A percentile compares a stretch with the other conserved stretches of the same genome.
Conservation (phyloP, 1,140 invertebrate genomes). For the Nasonia longicornis region DNA sequence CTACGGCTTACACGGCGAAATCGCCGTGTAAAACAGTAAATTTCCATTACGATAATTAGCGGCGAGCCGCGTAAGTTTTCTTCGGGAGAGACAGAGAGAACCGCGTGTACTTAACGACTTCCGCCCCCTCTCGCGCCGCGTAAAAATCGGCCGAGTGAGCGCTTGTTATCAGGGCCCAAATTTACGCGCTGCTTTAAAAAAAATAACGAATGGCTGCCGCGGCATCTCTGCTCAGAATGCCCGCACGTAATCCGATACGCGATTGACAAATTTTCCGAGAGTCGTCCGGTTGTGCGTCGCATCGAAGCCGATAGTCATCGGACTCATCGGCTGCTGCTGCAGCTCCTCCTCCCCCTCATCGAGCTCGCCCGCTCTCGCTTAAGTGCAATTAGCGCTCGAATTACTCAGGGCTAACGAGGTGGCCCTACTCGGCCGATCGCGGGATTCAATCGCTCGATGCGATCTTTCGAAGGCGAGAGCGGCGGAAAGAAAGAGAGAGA, state of each 20-base stretch:
- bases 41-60: slow-evolving; percentile 28
- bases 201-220: background rate
- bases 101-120: background rate
- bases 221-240: too few species aligned
- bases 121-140: too few species aligned
- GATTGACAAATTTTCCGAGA: background rate
- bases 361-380: slow-evolving; percentile 52
- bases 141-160: background rate
- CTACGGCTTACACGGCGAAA: background rate
- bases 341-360: background rate
- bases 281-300: background rate
- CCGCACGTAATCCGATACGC: background rate
- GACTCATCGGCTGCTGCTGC: background rate
- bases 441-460: slow-evolving; percentile 63
- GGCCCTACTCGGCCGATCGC: slow-evolving; percentile 56
- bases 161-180: background rate
- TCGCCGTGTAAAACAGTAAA: background rate
- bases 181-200: background rate
- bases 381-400: slow-evolving; percentile 65
- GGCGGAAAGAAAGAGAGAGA: background rate
- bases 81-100: background rate
- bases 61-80: background rate
- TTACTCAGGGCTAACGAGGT: slow-evolving; percentile 67
- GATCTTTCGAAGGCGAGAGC: slow-evolving; percentile 53
- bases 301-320: background rate